These are phyloP conservation scores for Ramphastos sulfuratus DNA, from an alignment of 2,113 vertebrate species.

Conservation along the genomic window DNA sequence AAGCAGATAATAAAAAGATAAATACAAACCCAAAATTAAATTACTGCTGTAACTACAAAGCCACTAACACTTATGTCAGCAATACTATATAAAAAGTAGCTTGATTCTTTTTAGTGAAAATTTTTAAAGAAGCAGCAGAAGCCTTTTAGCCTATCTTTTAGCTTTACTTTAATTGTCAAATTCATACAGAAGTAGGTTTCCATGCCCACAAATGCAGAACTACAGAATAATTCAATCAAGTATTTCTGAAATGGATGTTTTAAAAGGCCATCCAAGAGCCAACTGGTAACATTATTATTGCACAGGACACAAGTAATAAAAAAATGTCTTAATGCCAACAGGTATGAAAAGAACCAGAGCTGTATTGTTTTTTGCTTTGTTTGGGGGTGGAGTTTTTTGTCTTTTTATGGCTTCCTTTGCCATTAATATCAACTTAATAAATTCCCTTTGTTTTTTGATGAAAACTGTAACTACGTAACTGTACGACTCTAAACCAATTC, in stretches of 20 bases:
- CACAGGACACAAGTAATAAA: neutral
- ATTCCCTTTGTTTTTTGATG: neutral
- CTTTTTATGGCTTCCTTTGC: neutral
- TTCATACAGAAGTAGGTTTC: neutral
- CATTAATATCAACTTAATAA: neutral
- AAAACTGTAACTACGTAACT: neutral
- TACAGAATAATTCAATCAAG: neutral
- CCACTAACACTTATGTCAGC: neutral
- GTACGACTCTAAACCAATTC: neutral
- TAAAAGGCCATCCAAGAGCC: neutral
- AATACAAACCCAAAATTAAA: neutral
- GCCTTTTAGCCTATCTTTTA: neutral
- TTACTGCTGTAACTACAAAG: neutral
- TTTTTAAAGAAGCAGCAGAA: fast-evolving
- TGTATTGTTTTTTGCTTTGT: neutral
- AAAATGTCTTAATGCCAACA: neutral
- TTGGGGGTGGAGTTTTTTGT: neutral
- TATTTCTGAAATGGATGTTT: neutral
- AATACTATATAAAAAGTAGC: neutral
- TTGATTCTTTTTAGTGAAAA: neutral
- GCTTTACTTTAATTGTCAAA: neutral
- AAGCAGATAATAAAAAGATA: neutral
- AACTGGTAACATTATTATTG: neutral
- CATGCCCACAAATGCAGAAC: neutral
- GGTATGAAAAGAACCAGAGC: neutral